Evolutionary conservation across 1,140 invertebrate species (phyloP), one percentile per base, ranked within the genome.

Genomic region (Drosophila pseudoananassae): DNA sequence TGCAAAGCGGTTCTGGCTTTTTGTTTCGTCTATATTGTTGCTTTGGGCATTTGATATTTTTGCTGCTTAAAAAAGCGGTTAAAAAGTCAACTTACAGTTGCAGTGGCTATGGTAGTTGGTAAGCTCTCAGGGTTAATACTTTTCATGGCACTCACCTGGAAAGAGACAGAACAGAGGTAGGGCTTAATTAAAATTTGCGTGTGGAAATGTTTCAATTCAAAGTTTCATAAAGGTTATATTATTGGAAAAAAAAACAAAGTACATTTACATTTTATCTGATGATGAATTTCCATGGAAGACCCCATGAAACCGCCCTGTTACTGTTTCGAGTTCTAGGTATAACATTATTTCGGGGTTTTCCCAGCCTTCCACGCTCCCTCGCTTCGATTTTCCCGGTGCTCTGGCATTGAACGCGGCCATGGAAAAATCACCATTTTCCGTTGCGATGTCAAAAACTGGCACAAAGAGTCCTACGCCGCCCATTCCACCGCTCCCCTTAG

Each of bases 81-180:
- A 23, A 50, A 73, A 72, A 61, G 69, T 65, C 57, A 80, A 85
- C 81, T 85, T 63, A 80, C 81, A 72, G 81, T 76, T 55, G 47
- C 51, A 55, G 20, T 36, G 38, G 60, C 15, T 10, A 15, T 12
- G 3, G 10, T 36, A n/a, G 10, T 36, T 36, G 20, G 43, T 27
- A 9, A 2, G 14, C 15, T 31, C 23, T 25, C 36, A 33, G 4
- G 59, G 38, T 33, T 65, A 40, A 56, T 56, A 51, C 31, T 56
- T 52, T 51, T 56, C 59, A 64, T 65, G 71, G 59, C 73, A 84
- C 82, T 84, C 63, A 85, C 77, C 82, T 77, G 57, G 25, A 77
- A 84, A 52, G 33, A 70, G 45, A 58, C 25, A 63, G 43, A 29
- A 33, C 8, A 33, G 50, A 54, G 27, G 10, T 9, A 10, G 50